A percentile compares a stretch with the other conserved stretches of the same genome.
Evolutionary conservation across 1,140 invertebrate genomes (phyloP).

Genomic region (Eurosta solidaginis): DNA sequence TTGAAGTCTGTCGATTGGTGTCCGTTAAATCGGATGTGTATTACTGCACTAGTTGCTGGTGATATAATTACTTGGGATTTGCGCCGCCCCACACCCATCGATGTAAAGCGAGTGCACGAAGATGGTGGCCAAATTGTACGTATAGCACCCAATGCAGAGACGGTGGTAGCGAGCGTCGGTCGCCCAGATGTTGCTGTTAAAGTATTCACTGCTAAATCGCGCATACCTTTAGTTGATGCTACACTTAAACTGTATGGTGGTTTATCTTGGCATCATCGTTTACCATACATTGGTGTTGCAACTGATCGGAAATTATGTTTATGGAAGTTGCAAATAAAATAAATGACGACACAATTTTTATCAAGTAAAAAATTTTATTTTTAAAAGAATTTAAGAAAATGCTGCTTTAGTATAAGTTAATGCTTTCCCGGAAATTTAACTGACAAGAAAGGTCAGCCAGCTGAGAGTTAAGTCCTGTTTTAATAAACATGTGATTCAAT

Average conservation of each 20-base stretch:
- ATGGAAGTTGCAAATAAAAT: conserved; percentile 68
- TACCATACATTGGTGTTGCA: conserved; percentile 67
- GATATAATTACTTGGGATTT: conserved; percentile 70
- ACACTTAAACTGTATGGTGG: conserved; percentile 64
- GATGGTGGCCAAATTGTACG: conserved; percentile 65
- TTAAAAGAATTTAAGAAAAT: conserved; percentile 5
- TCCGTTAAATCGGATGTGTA: conserved; percentile 65
- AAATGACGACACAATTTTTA: conserved; percentile 36
- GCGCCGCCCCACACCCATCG: conserved; percentile 63
- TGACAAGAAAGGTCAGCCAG: no score
- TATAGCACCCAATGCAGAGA: conserved; percentile 63
- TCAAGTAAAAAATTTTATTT: neutral
- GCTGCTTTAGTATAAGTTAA: neutral
- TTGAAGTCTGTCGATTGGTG: conserved; percentile 74
- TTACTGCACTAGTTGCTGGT: conserved; percentile 68
- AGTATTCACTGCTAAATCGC: conserved; percentile 65
- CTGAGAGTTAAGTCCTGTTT: no score
- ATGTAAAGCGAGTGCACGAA: conserved; percentile 64
- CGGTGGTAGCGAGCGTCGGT: conserved; percentile 65
- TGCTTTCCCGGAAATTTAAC: no score
- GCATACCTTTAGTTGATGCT: conserved; percentile 63
- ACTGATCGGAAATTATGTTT: conserved; percentile 68
- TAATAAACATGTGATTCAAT: conserved; percentile 35
- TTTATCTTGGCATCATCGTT: conserved; percentile 67
- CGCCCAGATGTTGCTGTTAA: conserved; percentile 66